phyloP scores from a whole-genome alignment of 2,797 vertebrate species.

The Tapirus indicus region DNA sequence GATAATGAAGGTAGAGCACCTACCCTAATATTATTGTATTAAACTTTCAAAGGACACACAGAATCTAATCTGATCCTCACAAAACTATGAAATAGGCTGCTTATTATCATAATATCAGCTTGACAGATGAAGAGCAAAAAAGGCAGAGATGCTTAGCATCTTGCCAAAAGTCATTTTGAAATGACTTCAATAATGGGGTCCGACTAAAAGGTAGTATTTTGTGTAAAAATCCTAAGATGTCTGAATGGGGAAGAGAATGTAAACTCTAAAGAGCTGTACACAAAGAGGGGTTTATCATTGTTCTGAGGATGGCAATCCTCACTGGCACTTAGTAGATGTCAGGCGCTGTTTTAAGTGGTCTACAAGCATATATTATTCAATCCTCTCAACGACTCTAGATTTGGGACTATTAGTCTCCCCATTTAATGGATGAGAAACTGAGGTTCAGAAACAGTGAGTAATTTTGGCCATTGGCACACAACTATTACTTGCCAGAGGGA shows the following conservation, averaged over 20 bases:
- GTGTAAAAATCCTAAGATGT: not conserved
- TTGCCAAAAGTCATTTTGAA: slow-evolving; percentile 14
- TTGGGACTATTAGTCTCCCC: not conserved
- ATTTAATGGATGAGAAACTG: not conserved
- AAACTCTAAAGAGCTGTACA: not conserved
- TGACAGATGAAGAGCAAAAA: not conserved
- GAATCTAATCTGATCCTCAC: not conserved
- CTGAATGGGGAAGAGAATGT: not conserved
- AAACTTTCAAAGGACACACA: slow-evolving; percentile 6
- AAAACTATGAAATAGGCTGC: not conserved
- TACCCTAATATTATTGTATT: slow-evolving; percentile 43
- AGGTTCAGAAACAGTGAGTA: not conserved
- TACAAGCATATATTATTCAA: not conserved
- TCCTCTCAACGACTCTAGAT: not conserved
- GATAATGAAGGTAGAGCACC: not conserved
- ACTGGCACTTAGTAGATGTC: not conserved
- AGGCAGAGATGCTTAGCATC: not conserved
- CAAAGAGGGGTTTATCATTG: not conserved
- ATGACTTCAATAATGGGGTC: not conserved
- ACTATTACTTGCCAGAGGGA: not conserved
- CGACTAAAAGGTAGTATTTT: not conserved
- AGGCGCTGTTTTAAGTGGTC: not conserved
- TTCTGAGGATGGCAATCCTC: not conserved
- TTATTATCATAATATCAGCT: not conserved
- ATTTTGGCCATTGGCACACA: not conserved